These are phyloP conservation scores for Polia nebulosa DNA, from an alignment of 2,888 invertebrate genomes.

Conservation along the genomic window DNA sequence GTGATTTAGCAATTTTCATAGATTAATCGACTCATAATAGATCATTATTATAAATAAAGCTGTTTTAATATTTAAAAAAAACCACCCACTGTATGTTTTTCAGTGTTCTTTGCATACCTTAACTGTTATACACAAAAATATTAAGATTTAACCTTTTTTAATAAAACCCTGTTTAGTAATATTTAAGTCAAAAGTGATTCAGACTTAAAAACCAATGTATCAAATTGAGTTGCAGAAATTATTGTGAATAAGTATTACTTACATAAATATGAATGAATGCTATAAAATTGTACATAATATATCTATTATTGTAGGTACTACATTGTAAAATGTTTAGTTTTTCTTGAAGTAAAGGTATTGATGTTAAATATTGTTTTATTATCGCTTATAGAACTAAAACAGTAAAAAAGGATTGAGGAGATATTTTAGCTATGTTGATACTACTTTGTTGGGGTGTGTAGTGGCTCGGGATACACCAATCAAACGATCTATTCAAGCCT, in stretches of 20 bases:
- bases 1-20: constrained; percentile 31
- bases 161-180: constrained; percentile 23
- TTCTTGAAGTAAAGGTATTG: constrained; percentile 86
- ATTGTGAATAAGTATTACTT: constrained; percentile 64
- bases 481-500: no score
- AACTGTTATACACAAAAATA: constrained; percentile 30
- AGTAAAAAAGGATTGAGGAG: no score
- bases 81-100: constrained; percentile 37
- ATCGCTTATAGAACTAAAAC: neutral
- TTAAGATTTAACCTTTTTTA: constrained; percentile 47
- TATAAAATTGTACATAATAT: constrained; percentile 72
- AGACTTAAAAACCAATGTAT: constrained; percentile 38
- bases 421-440: no score
- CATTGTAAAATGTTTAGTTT: constrained; percentile 85
- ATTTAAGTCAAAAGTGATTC: constrained; percentile 51
- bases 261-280: constrained; percentile 65
- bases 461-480: no score
- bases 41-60: constrained; percentile 43
- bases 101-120: constrained; percentile 41
- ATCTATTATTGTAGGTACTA: constrained; percentile 72
- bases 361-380: constrained; percentile 73
- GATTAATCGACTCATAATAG: constrained; percentile 37
- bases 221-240: constrained; percentile 53
- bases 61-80: constrained; percentile 47
- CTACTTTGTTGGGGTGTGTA: no score